phyloP scores from a whole-genome alignment of 2,113 vertebrate genomes.

The Paracanthobrama guichenoti region DNA sequence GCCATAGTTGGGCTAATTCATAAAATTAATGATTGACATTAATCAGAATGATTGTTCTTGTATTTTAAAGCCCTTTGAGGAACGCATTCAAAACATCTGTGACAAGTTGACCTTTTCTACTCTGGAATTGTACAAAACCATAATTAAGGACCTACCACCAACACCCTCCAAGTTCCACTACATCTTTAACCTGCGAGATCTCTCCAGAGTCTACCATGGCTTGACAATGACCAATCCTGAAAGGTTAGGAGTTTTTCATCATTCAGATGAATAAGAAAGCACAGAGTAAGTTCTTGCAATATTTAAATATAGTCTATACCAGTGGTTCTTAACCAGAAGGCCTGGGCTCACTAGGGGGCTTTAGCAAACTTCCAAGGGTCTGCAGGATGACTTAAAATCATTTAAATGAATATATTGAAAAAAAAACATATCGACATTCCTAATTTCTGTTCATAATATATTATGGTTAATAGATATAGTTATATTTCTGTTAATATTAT shows the following conservation, averaged over 20 bases:
- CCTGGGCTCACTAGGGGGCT: no score
- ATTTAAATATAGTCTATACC: no score
- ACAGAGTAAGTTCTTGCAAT: not conserved
- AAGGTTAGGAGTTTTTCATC: constrained; percentile 71
- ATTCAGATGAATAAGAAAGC: not conserved
- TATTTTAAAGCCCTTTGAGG: constrained; percentile 79
- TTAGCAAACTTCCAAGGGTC: no score
- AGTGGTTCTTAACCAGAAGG: not conserved
- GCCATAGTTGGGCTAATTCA: no score
- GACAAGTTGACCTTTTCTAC: constrained; percentile 86
- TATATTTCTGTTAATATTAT: not conserved
- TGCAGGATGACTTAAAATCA: no score
- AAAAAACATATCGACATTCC: no score
- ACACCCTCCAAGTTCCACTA: constrained; percentile 98
- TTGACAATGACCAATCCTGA: constrained; percentile 84
- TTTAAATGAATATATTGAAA: no score
- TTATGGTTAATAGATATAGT: not conserved
- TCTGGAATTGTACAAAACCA: constrained; percentile 83
- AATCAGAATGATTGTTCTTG: not conserved
- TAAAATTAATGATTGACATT: not conserved
- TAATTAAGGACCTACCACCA: constrained; percentile 86
- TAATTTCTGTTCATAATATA: not conserved
- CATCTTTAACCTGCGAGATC: constrained; percentile 94
- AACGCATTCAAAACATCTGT: constrained; percentile 75
- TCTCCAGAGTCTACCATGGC: constrained; percentile 89